phyloP scores from a whole-genome alignment of 2,888 invertebrate species.

The Ectobius pallidus region DNA sequence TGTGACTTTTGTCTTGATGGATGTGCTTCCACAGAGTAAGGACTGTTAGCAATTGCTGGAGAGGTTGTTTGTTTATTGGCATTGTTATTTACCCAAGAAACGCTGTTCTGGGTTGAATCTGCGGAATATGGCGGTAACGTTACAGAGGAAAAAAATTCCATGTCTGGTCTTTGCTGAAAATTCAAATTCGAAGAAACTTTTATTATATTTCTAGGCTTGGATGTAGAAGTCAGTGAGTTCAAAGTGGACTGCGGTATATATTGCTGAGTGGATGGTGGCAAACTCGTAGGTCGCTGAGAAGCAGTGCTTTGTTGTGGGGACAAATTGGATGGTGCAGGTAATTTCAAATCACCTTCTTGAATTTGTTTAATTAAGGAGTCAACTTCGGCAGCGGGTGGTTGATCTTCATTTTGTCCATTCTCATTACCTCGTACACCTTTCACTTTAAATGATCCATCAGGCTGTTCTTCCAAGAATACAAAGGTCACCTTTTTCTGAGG shows the following conservation, averaged over 20 bases:
- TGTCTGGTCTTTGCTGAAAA: not conserved
- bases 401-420: conserved; percentile 62
- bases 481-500: conserved; percentile 84
- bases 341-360: conserved; percentile 79
- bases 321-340: conserved; percentile 58
- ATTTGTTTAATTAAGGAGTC: conserved; percentile 81
- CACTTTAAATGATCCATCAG: conserved; percentile 84
- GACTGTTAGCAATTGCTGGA: not conserved
- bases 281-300: not conserved
- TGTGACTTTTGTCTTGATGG: not conserved
- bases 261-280: not conserved
- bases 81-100: not conserved
- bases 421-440: conserved; percentile 82
- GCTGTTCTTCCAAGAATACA: conserved; percentile 84
- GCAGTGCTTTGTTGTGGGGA: not conserved
- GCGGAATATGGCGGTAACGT: not conserved
- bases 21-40: conserved; percentile 25
- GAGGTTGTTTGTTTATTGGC: not conserved
- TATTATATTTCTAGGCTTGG: conserved; percentile 1
- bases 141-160: conserved; percentile 28
- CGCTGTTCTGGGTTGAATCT: not conserved
- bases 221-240: not conserved
- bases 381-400: conserved; percentile 71
- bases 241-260: not conserved
- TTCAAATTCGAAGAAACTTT: not conserved